Percentiles rank a stretch among this genome's conserved stretches.
Conservation (phyloP, 1,140 invertebrate species). For the Prorops nasuta region DNA sequence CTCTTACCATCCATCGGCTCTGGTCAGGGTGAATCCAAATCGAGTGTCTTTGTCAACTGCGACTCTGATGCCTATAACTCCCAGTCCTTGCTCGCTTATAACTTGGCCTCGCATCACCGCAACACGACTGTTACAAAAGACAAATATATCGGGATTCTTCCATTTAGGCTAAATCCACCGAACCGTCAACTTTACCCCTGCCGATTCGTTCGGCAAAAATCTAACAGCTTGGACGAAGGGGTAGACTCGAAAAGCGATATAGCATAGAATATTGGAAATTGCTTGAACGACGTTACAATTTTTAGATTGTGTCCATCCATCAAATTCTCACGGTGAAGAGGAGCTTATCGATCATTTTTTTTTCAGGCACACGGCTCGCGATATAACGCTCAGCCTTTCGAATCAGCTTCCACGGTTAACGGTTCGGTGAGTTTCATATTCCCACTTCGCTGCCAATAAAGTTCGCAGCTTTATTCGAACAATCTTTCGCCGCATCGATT, state of each 20-base stretch:
- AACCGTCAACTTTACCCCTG: conserved; percentile 4
- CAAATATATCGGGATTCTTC: conserved; percentile 41
- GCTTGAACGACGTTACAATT: too few species aligned
- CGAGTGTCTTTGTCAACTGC: conserved; percentile 89
- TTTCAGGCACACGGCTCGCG: too few species aligned
- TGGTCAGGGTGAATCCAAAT: conserved; percentile 93
- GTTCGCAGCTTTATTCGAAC: conserved; percentile 32
- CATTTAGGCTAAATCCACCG: too few species aligned
- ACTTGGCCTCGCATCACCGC: conserved; percentile 98
- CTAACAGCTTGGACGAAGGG: too few species aligned
- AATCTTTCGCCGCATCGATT: too few species aligned
- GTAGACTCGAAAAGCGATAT: too few species aligned
- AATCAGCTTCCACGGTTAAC: conserved; percentile 42
- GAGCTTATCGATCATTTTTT: too few species aligned
- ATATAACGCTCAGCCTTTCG: too few species aligned
- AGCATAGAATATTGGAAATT: too few species aligned
- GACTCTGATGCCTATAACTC: conserved; percentile 95
- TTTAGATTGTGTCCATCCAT: too few species aligned
- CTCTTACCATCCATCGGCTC: conserved; percentile 92
- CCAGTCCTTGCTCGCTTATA: conserved; percentile 86
- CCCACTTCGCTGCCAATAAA: conserved; percentile 41
- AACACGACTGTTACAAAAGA: conserved; percentile 79
- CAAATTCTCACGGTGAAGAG: too few species aligned
- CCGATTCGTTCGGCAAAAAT: too few species aligned
- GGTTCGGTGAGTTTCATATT: conserved; percentile 44